Evolutionary conservation across 2,888 invertebrate species (phyloP).

Genomic region (Hypselothyrea guttata): DNA sequence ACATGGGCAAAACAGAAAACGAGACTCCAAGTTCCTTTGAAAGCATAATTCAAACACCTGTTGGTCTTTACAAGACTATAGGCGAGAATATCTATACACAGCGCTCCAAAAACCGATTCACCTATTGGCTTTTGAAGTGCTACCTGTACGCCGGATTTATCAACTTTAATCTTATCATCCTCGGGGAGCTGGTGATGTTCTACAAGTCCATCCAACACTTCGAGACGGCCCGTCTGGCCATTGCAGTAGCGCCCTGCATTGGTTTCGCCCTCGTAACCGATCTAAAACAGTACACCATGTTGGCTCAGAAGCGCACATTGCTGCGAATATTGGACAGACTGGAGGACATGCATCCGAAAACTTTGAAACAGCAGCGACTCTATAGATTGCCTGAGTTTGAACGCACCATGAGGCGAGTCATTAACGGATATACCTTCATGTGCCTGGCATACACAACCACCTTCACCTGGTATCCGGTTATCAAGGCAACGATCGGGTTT

Average conservation of each 20-base stretch:
- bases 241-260: conserved; percentile 78
- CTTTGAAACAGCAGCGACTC: conserved; percentile 39
- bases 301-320: conserved; percentile 48
- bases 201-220: conserved; percentile 59
- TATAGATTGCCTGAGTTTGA: conserved; percentile 54
- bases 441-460: conserved; percentile 71
- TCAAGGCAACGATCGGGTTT: conserved; percentile 64
- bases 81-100: conserved; percentile 74
- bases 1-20: conserved; percentile 32
- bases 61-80: conserved; percentile 66
- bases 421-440: conserved; percentile 66
- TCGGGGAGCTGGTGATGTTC: conserved; percentile 71
- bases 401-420: conserved; percentile 62
- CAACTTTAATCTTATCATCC: conserved; percentile 68
- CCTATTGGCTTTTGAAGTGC: conserved; percentile 38
- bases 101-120: conserved; percentile 44
- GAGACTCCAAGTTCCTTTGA: conserved; percentile 43
- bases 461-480: conserved; percentile 68
- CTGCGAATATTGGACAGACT: conserved; percentile 66
- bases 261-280: conserved; percentile 73
- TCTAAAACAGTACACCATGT: conserved; percentile 72
- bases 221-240: conserved; percentile 66
- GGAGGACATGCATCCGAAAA: conserved; percentile 73
- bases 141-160: conserved; percentile 63
- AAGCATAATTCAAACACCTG: conserved; percentile 64